These are phyloP conservation scores for Sialia sialis DNA, from an alignment of 2,113 vertebrate species.

Conservation along the genomic window DNA sequence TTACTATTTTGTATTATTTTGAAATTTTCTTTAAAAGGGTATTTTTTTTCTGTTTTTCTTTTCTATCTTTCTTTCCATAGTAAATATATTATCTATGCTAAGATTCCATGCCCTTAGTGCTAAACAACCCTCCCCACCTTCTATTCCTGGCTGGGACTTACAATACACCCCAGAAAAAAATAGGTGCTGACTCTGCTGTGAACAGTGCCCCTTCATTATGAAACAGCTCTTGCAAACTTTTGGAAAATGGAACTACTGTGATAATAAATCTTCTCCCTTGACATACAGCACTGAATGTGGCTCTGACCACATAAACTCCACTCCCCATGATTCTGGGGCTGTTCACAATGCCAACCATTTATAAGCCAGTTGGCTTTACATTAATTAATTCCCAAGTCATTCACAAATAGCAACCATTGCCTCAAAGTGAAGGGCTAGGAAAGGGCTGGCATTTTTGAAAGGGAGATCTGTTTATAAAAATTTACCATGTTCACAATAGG, in stretches of 20 bases:
- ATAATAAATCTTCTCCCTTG: conserved; percentile 65
- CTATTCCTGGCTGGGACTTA: not conserved
- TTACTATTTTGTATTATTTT: not conserved
- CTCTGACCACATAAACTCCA: conserved; percentile 63
- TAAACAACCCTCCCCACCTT: not conserved
- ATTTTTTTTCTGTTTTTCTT: not conserved
- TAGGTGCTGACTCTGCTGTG: not conserved
- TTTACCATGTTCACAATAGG: conserved; percentile 44
- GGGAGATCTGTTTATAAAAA: conserved; percentile 62
- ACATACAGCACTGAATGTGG: conserved; percentile 33
- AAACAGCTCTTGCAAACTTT: conserved; percentile 26
- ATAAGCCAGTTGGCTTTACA: conserved; percentile 69
- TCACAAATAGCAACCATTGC: conserved; percentile 72
- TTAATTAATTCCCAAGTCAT: conserved; percentile 76
- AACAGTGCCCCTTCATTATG: conserved; percentile 36
- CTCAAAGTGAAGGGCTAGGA: conserved; percentile 55
- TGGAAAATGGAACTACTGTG: conserved; percentile 13
- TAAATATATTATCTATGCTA: not conserved
- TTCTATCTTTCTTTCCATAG: not conserved
- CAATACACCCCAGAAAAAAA: not conserved
- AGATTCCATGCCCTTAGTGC: not conserved
- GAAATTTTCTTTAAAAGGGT: not conserved
- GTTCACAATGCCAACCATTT: conserved; percentile 73
- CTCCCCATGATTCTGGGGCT: conserved; percentile 40
- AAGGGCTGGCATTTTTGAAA: conserved; percentile 66